phyloP scores from a whole-genome alignment of 2,797 vertebrate genomes.

The Cyclopterus lumpus region DNA sequence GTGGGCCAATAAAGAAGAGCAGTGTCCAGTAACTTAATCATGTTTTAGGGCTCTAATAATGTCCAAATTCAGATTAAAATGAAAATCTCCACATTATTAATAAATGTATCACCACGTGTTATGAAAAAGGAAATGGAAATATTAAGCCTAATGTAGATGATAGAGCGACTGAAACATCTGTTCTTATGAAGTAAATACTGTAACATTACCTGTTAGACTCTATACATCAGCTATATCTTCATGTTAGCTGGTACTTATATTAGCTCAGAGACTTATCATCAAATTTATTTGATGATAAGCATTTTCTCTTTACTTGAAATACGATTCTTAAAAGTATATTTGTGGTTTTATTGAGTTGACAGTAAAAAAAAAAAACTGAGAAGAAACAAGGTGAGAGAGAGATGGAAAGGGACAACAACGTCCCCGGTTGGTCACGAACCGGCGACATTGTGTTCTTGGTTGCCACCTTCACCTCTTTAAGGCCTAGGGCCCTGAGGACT shows the following conservation, averaged over 20 bases:
- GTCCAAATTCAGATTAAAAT: constrained; percentile 14
- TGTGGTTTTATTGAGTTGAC: neutral
- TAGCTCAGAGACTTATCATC: neutral
- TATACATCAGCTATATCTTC: neutral
- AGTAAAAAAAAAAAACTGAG: neutral
- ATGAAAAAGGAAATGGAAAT: neutral
- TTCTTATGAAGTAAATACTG: neutral
- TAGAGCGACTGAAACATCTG: neutral
- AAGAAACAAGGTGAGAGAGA: neutral
- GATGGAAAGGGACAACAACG: neutral
- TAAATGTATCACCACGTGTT: neutral
- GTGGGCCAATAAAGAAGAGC: constrained; percentile 17
- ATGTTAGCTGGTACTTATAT: neutral
- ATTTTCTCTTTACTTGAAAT: neutral
- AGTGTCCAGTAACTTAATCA: constrained; percentile 13
- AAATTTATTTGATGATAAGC: neutral
- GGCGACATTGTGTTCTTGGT: neutral
- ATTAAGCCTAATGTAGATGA: neutral
- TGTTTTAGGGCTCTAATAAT: constrained; percentile 33
- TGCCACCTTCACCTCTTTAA: neutral
- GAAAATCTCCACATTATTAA: constrained; percentile 3
- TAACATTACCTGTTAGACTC: neutral
- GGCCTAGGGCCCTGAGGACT: neutral
- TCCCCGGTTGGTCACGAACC: neutral
- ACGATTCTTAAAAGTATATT: neutral